A percentile compares a stretch with the other conserved stretches of the same genome.
These are phyloP conservation scores for Mus musculus DNA, from an alignment of 2,113 vertebrate species.

Conservation along the genomic window DNA sequence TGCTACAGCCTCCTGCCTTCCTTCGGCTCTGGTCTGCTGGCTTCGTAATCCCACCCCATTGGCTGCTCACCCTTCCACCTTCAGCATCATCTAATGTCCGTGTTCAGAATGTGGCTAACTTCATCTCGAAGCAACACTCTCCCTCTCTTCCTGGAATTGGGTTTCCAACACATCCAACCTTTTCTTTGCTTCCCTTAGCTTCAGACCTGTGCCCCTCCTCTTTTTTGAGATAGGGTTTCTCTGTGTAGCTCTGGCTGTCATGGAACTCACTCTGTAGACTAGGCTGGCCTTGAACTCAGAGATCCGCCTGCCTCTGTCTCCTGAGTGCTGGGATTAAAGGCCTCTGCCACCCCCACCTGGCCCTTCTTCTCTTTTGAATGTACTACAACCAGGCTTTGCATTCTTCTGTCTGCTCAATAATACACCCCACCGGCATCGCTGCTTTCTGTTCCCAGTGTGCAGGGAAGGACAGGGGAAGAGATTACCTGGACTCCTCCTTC, in stretches of 20 bases:
- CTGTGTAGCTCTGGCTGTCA: not conserved
- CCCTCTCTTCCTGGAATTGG: not conserved
- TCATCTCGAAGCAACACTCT: not conserved
- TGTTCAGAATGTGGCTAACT: not conserved
- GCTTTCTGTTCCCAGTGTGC: not conserved
- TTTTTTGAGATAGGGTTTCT: not conserved
- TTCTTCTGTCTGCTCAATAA: accelerated
- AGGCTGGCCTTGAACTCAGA: not conserved
- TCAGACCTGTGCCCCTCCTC: not conserved
- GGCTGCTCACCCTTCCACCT: not conserved
- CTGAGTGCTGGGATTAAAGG: not conserved
- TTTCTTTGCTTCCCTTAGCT: not conserved
- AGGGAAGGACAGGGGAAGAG: accelerated
- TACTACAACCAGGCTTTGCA: not conserved
- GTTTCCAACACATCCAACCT: not conserved
- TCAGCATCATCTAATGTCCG: not conserved
- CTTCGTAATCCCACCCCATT: no score
- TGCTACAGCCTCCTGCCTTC: not conserved
- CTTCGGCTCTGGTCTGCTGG: not conserved
- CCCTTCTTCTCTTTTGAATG: not conserved
- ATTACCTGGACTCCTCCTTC: conserved; percentile 91
- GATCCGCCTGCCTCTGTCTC: not conserved
- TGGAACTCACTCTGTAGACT: not conserved
- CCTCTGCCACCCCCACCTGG: not conserved
- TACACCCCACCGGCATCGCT: accelerated